Evolutionary conservation across 2,888 invertebrate genomes (phyloP).

Genomic region (Macaria notata): DNA sequence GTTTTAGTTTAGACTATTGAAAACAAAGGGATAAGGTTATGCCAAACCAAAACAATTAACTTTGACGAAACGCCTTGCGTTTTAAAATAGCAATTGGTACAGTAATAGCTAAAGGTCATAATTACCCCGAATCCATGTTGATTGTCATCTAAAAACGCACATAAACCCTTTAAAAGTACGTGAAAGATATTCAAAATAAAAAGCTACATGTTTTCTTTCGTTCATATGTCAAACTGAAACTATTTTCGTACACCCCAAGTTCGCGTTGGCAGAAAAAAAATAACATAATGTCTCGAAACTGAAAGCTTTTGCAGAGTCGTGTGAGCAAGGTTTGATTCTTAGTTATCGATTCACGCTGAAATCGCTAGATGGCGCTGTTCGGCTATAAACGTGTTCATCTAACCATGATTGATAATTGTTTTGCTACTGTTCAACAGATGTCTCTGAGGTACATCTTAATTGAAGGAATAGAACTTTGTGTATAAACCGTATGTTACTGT

Average conservation of each 20-base stretch:
- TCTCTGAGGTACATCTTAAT: neutral
- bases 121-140: slow-evolving; percentile 76
- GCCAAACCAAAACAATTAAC: slow-evolving; percentile 63
- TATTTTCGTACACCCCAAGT: slow-evolving; percentile 77
- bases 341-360: slow-evolving; percentile 8
- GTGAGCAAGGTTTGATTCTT: slow-evolving; percentile 26
- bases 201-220: slow-evolving; percentile 77
- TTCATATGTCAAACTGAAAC: slow-evolving; percentile 78
- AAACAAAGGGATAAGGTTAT: slow-evolving; percentile 58
- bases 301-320: slow-evolving; percentile 11
- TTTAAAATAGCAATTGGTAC: slow-evolving; percentile 44
- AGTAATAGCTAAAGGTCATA: slow-evolving; percentile 47
- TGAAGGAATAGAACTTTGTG: no score
- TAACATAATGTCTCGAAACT: slow-evolving; percentile 41
- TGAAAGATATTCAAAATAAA: slow-evolving; percentile 72
- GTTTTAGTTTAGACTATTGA: slow-evolving; percentile 20
- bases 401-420: neutral
- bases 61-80: slow-evolving; percentile 37
- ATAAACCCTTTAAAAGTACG: slow-evolving; percentile 55
- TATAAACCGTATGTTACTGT: no score
- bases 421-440: neutral
- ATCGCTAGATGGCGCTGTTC: slow-evolving; percentile 49
- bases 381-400: neutral
- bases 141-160: slow-evolving; percentile 56
- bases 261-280: slow-evolving; percentile 72